Percentiles rank a stretch among this genome's conserved stretches.
These are phyloP conservation scores for Dryobota labecula DNA, from an alignment of 2,888 invertebrate genomes.

Conservation along the genomic window DNA sequence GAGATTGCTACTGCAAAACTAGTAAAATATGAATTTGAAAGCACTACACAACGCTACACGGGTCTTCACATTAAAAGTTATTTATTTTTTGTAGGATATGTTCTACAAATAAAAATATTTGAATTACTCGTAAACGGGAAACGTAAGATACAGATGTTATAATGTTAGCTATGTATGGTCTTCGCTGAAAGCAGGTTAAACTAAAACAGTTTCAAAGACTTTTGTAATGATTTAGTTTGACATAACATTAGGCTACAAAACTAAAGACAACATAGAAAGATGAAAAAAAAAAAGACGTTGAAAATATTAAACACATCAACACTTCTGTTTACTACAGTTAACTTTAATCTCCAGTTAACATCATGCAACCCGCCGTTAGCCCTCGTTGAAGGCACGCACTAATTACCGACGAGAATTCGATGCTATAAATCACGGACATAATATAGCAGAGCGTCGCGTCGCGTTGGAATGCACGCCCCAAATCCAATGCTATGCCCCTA, in stretches of 20 bases:
- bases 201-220: background rate
- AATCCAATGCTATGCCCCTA: constrained; percentile 80
- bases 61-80: no score
- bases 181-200: background rate
- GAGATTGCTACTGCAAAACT: background rate
- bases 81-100: no score
- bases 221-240: background rate
- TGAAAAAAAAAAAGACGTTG: no score
- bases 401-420: constrained; percentile 90
- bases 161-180: no score
- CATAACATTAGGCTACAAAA: no score
- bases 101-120: no score
- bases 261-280: no score
- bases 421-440: constrained; percentile 90
- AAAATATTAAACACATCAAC: background rate
- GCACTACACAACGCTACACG: background rate
- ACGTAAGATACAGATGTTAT: no score
- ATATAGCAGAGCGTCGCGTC: constrained; percentile 87
- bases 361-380: constrained; percentile 63
- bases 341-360: constrained; percentile 51
- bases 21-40: background rate
- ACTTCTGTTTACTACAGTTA: constrained; percentile 13
- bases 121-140: no score
- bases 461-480: constrained; percentile 85
- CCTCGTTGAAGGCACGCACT: constrained; percentile 86